phyloP scores from a whole-genome alignment of 2,113 vertebrate genomes.

The Illadopsis cleaveri region DNA sequence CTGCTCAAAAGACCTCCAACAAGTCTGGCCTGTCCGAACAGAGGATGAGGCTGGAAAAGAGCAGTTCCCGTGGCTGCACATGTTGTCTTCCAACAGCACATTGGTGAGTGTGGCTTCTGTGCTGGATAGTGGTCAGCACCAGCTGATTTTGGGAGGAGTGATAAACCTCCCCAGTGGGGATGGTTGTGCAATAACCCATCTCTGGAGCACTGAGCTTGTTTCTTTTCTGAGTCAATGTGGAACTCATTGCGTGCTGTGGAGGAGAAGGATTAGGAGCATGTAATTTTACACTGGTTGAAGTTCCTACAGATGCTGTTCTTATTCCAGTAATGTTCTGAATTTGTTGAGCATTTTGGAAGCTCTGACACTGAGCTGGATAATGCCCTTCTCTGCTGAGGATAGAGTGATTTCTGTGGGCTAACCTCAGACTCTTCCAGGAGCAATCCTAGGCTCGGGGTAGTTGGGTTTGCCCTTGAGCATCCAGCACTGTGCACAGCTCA shows the following conservation, averaged over 20 bases:
- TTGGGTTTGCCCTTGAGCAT: neutral
- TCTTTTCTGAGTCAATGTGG: neutral
- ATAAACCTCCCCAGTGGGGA: neutral
- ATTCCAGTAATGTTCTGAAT: constrained; percentile 48
- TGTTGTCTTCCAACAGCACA: rapidly evolving
- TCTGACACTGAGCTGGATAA: neutral
- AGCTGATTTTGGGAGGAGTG: neutral
- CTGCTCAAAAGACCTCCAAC: neutral
- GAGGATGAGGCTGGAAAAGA: neutral
- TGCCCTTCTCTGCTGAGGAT: neutral
- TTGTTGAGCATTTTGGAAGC: constrained; percentile 24
- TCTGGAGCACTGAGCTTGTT: neutral
- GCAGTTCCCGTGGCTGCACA: neutral
- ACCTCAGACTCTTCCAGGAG: neutral
- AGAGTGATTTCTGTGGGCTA: neutral
- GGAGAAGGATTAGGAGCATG: constrained; percentile 8
- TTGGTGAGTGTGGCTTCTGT: neutral
- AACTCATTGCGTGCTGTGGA: neutral
- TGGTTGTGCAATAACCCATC: neutral
- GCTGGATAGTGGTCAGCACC: neutral
- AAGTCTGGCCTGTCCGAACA: neutral
- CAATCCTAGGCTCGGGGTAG: neutral
- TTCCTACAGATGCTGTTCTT: constrained; percentile 26
- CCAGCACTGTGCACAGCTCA: neutral
- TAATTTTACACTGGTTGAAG: constrained; percentile 33